These are phyloP conservation scores for Mohoua ochrocephala DNA, from an alignment of 2,113 vertebrate species.

Conservation along the genomic window DNA sequence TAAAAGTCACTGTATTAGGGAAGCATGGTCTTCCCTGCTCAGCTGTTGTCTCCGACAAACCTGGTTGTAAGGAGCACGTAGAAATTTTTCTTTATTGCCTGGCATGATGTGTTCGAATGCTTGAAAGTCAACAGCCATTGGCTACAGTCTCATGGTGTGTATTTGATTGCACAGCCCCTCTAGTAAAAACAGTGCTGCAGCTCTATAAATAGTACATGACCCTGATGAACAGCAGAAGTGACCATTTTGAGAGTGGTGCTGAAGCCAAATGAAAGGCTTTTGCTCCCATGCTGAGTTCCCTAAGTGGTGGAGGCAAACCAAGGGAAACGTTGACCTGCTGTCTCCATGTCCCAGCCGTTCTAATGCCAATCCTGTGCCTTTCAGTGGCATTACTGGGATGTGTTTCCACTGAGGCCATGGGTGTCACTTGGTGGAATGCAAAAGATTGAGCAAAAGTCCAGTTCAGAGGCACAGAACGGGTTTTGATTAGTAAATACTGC, in stretches of 20 bases:
- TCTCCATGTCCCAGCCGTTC: neutral
- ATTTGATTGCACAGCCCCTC: neutral
- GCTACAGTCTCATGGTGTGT: neutral
- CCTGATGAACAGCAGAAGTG: no score
- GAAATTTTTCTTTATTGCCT: neutral
- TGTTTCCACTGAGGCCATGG: neutral
- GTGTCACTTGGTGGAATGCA: neutral
- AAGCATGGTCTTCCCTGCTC: neutral
- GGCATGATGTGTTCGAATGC: neutral
- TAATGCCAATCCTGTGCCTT: neutral
- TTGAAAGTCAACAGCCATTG: neutral
- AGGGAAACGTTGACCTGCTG: neutral
- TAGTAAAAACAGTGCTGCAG: neutral
- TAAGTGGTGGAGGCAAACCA: neutral
- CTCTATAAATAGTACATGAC: neutral
- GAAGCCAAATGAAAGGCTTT: neutral
- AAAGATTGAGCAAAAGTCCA: neutral
- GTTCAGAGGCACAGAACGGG: neutral
- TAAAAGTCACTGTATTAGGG: neutral
- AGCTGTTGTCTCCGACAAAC: neutral
- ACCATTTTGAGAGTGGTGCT: neutral
- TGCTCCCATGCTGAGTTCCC: neutral
- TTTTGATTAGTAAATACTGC: neutral
- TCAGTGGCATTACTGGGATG: rapidly evolving
- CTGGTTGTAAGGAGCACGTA: neutral